Evolutionary conservation across 2,888 invertebrate genomes (phyloP), one percentile per base, ranked within the genome.

Genomic region (Rotaria magnacalcarata): DNA sequence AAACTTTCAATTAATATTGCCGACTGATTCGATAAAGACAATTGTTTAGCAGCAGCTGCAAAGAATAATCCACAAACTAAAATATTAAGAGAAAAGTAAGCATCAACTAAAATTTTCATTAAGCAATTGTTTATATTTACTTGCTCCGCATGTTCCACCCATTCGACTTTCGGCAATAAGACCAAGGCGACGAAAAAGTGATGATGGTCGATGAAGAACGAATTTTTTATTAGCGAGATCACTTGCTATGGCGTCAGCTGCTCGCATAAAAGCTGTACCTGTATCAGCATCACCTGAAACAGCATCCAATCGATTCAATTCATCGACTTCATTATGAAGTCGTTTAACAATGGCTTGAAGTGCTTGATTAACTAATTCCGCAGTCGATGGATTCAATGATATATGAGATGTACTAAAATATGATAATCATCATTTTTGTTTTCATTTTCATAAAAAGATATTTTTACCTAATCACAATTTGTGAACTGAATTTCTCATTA

Each of bases 241-340:
- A 43, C 60, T 34, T 8, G 21, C 50, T 58, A 86, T 86, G 11
- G 90, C 93, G 88, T 92, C 90, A n/a, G 93, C 93, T 85, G 94
- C 93, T 87, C 91, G 90, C 87, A 93, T 92, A 24, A 94, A 89
- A 0, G 94, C 94, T 21, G 93, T 93, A 7, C 95, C 95, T 89
- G 94, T 94, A 90, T 95, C 94, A 0, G 94, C 94, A 89, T 94
- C 94, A 0, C 94, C 94, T 88, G 92, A 93, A 67, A 94, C 93
- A 0, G 93, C 92, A 90, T 95, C 95, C 87, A 95, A 92, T 58
- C 91, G 91, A 90, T 93, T 90, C 90, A 93, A 89, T 87, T 93
- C 91, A 34, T 91, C 91, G 88, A 94, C 94, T 87, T 93, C 93
- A 56, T 92, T 92, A 56, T 93, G 92, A 85, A 95, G 89, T 24